A percentile compares a stretch with the other conserved stretches of the same genome.
Conservation (phyloP, 2,113 vertebrate genomes). For the Machaerirhynchus nigripectus region DNA sequence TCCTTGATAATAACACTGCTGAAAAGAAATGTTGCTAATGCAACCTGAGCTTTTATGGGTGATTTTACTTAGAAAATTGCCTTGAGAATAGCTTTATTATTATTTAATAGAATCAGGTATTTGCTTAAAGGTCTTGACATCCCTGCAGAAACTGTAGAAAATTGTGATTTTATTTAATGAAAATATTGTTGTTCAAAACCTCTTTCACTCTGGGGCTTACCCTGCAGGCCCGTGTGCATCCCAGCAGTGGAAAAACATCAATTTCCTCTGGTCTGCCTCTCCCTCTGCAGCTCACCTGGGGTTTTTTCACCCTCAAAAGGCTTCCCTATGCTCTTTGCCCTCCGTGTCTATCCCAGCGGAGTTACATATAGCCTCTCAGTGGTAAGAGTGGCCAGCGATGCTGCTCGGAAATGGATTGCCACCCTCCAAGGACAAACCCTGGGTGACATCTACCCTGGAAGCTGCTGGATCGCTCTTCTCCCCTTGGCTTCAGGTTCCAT, state of each 20-base stretch:
- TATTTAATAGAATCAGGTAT: not conserved
- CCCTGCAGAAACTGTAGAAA: not conserved
- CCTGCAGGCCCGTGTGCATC: fast-evolving
- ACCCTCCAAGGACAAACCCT: not conserved
- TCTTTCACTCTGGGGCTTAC: not conserved
- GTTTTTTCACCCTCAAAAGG: not conserved
- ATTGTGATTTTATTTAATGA: not conserved
- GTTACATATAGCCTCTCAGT: not conserved
- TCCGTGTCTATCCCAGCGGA: not conserved
- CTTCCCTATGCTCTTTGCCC: not conserved
- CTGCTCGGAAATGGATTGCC: not conserved
- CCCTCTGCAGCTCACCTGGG: not conserved
- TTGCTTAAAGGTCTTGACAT: not conserved
- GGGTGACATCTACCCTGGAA: not conserved
- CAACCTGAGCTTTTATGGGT: not conserved
- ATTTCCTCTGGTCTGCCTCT: not conserved
- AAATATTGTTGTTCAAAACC: not conserved
- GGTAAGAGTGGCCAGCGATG: not conserved
- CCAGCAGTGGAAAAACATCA: fast-evolving
- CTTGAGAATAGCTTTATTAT: not conserved
- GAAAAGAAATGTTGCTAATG: not conserved
- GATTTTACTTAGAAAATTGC: not conserved
- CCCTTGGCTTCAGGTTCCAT: fast-evolving
- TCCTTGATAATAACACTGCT: not conserved
- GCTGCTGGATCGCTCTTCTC: not conserved